Evolutionary conservation across 2,888 invertebrate genomes (phyloP).

Genomic region (Monopis laevigella): DNA sequence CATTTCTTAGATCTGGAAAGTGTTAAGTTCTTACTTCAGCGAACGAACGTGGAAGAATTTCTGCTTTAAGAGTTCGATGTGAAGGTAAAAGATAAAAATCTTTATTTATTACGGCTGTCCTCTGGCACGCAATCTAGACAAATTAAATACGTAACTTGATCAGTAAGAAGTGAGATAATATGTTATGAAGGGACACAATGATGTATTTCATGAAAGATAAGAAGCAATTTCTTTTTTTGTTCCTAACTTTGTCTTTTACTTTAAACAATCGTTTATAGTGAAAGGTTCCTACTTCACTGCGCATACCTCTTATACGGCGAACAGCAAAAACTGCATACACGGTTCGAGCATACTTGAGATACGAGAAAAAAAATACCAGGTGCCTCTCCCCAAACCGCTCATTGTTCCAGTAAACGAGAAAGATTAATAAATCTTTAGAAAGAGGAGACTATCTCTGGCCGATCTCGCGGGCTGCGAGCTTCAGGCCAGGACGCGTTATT

Average conservation of each 20-base stretch:
- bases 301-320: slow-evolving; percentile 1
- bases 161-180: slow-evolving; percentile 33
- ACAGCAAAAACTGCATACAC: slow-evolving; percentile 26
- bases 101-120: slow-evolving; percentile 55
- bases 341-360: slow-evolving; percentile 39
- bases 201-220: slow-evolving; percentile 14
- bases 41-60: slow-evolving; percentile 60
- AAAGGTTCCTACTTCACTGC: slow-evolving; percentile 2
- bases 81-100: slow-evolving; percentile 51
- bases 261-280: slow-evolving; percentile 17
- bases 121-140: slow-evolving; percentile 58
- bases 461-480: slow-evolving; percentile 63
- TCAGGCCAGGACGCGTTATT: slow-evolving; percentile 58
- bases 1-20: slow-evolving; percentile 6
- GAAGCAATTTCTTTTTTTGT: slow-evolving; percentile 3
- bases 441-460: slow-evolving; percentile 57
- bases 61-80: slow-evolving; percentile 38
- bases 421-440: slow-evolving; percentile 66
- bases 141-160: slow-evolving; percentile 61
- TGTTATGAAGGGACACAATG: slow-evolving; percentile 32
- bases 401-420: slow-evolving; percentile 58
- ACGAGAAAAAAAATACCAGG: slow-evolving; percentile 58
- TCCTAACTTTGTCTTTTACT: slow-evolving; percentile 12
- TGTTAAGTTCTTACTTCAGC: slow-evolving; percentile 28
- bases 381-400: slow-evolving; percentile 53